Conservation (phyloP, 37 sponge, comb jelly and placozoan genomes). For the Cliona cf. orientalis region DNA sequence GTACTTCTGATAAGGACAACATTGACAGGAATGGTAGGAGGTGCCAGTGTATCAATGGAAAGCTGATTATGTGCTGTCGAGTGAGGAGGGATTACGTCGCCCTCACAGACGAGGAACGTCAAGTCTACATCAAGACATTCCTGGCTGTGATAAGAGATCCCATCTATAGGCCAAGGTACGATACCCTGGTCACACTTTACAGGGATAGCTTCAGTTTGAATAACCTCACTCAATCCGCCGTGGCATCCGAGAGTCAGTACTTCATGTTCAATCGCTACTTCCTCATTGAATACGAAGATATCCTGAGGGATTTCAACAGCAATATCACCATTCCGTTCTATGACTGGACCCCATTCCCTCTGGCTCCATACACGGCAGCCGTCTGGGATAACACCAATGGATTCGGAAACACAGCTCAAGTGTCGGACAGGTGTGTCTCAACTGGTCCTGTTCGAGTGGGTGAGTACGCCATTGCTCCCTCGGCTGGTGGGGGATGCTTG, state of each 20-base stretch:
- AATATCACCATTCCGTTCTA: constrained; percentile 76
- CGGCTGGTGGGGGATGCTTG: constrained; percentile 78
- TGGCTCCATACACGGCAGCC: constrained; percentile 52
- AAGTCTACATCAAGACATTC: constrained; percentile 60
- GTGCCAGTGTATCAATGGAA: constrained; percentile 62
- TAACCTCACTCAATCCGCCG: constrained; percentile 27
- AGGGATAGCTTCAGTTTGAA: constrained; percentile 1
- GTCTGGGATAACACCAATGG: constrained; percentile 60
- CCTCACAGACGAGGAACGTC: constrained; percentile 34
- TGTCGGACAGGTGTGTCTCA: constrained; percentile 52
- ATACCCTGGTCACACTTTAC: constrained; percentile 49
- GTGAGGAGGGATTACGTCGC: constrained; percentile 61
- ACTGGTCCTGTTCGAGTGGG: constrained; percentile 63
- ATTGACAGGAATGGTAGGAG: constrained; percentile 48
- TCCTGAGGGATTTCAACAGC: constrained; percentile 61
- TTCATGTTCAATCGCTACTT: constrained; percentile 64
- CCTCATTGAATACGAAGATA: constrained; percentile 75
- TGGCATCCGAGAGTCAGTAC: constrained; percentile 61
- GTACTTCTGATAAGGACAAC: background rate
- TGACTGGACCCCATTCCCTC: constrained; percentile 73
- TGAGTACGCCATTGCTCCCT: constrained; percentile 37
- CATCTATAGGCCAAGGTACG: constrained; percentile 55
- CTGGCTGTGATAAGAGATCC: constrained; percentile 47
- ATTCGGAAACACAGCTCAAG: constrained; percentile 60
- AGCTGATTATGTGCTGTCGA: constrained; percentile 49